Percentiles rank a stretch among this genome's conserved stretches.
Evolutionary conservation across 2,797 vertebrate genomes (phyloP).

Genomic region (Alectoris magna): DNA sequence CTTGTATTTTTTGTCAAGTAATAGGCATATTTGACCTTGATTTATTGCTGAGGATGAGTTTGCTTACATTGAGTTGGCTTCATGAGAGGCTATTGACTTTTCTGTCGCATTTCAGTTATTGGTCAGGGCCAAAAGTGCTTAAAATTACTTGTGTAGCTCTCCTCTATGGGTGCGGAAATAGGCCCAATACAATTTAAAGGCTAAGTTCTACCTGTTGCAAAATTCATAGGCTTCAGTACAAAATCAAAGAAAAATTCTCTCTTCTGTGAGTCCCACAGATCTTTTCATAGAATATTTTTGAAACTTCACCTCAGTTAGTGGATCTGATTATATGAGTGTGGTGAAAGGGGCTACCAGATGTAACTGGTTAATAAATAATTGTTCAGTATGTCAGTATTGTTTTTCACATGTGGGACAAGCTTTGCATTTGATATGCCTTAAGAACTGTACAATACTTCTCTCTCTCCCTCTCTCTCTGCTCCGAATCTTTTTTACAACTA

Average conservation of each 20-base stretch:
- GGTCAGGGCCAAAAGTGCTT: background rate
- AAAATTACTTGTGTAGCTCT: background rate
- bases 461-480: background rate
- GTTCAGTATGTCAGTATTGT: background rate
- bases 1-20: background rate
- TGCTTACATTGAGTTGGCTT: background rate
- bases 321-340: background rate
- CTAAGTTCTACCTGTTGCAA: constrained; percentile 31
- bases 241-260: constrained; percentile 16
- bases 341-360: background rate
- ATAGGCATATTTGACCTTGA: background rate
- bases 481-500: background rate
- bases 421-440: background rate
- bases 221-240: background rate
- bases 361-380: background rate
- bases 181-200: background rate
- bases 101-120: background rate
- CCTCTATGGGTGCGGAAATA: background rate
- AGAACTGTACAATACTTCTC: background rate
- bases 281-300: background rate
- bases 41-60: background rate
- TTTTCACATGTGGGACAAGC: background rate
- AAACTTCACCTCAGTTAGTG: background rate
- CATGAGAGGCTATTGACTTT: background rate
- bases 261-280: background rate